Base-by-base conservation (phyloP, 2,113 vertebrate species). In the Callipepla californica region DNA sequence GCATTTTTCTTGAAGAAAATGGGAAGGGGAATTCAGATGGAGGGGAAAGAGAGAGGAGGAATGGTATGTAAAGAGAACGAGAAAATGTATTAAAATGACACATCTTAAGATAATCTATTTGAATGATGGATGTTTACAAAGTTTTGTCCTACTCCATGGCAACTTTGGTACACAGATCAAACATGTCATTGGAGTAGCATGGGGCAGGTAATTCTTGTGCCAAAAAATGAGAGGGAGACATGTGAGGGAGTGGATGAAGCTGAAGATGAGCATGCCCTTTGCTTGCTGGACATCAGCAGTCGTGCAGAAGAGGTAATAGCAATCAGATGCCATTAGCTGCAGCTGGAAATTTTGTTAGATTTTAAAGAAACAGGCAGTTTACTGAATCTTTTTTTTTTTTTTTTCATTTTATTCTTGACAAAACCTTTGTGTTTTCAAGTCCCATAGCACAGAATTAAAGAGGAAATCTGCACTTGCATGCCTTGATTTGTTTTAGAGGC, bases 91-190 rank as follows among this genome's bases (percentile, higher is more conserved):
- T 84, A 20, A 92, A 90, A 62, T 87, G 92, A 95, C 79, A 86
- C 89, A 91, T 92, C 92, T 91, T 78, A 40, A 93, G 94, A 96
- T 82, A 90, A 93, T 93, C 68, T 69, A 16, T 51, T 94, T 95
- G 91, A 96, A 88, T 62, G 48, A 87, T 42, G 65, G 57, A 80
- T 86, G 88, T 85, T 79, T 94, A 57, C 55, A 53, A 76, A 89
- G 87, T 96, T 96, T 95, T 97, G 68, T 90, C 91, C 70, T 92
- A 18, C 93, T 90, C 95, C 96, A 93, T 95, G 90, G 95, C 92
- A 97, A 95, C 95, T 11, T 69, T 87, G 89, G 55, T 75, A 74
- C 76, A 91, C 67, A 90, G 67, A 84, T 69, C 80, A 90, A 62
- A 23, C 77, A 42, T 82, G 79, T 80, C 40, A 69, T 61, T 21